These are phyloP conservation scores for Stigmatopora nigra DNA, from an alignment of 2,113 vertebrate genomes.

Conservation along the genomic window DNA sequence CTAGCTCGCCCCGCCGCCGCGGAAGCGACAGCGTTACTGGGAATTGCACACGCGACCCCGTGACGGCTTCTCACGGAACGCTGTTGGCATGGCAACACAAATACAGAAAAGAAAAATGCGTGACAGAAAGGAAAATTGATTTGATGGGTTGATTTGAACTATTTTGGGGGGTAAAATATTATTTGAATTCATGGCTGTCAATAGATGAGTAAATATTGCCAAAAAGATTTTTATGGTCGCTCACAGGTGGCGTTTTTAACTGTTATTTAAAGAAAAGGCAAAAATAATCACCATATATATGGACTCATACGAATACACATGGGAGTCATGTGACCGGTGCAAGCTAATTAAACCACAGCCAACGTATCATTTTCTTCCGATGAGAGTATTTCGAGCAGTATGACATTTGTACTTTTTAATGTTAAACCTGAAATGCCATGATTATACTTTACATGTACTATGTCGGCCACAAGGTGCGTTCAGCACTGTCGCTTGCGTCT, in stretches of 20 bases:
- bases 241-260: conserved; percentile 19
- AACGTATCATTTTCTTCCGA: conserved; percentile 20
- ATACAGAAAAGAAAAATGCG: background rate
- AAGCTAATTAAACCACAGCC: conserved; percentile 24
- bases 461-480: background rate
- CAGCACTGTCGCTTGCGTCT: conserved; percentile 28
- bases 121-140: background rate
- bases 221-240: background rate
- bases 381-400: conserved; percentile 15
- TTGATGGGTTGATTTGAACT: background rate
- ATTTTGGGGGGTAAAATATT: no score
- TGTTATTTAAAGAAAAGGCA: conserved; percentile 7
- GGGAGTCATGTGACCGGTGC: conserved; percentile 38
- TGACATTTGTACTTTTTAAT: conserved; percentile 39
- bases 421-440: background rate
- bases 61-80: background rate
- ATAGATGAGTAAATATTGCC: no score
- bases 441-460: background rate
- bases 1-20: conserved; percentile 23
- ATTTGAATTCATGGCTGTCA: no score
- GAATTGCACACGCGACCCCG: background rate
- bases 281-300: conserved; percentile 14
- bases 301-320: conserved; percentile 32
- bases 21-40: conserved; percentile 31
- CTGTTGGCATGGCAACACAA: background rate